These are phyloP conservation scores for Euwallacea similis DNA, from an alignment of 1,140 invertebrate species.

Conservation along the genomic window DNA sequence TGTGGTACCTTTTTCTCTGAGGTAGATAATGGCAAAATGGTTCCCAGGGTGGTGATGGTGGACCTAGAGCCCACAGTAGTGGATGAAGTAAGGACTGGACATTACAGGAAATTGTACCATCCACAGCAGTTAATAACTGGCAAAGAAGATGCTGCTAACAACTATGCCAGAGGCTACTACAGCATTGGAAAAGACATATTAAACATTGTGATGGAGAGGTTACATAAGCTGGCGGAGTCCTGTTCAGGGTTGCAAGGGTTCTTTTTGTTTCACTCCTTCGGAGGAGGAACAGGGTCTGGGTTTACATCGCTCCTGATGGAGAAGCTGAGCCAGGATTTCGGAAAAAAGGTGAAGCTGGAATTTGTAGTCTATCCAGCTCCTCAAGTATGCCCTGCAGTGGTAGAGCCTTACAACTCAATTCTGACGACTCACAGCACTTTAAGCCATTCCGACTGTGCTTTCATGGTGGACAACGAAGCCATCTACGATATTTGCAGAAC, in stretches of 20 bases:
- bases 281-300: not conserved
- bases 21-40: conserved; percentile 70
- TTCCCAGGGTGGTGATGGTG: conserved; percentile 76
- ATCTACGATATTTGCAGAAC: conserved; percentile 68
- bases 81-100: conserved; percentile 74
- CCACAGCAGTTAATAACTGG: conserved; percentile 76
- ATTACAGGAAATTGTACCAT: conserved; percentile 74
- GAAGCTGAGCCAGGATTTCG: not conserved
- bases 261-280: not conserved
- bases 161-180: conserved; percentile 84
- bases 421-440: conserved; percentile 73
- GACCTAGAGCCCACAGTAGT: conserved; percentile 78
- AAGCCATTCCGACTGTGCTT: conserved; percentile 80
- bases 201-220: conserved; percentile 55
- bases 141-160: conserved; percentile 86
- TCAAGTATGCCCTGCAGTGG: not conserved
- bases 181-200: conserved; percentile 67
- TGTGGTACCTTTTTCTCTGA: conserved; percentile 63
- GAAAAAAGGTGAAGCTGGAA: not conserved
- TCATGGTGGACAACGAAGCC: conserved; percentile 88
- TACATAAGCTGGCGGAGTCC: not conserved
- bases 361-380: not conserved
- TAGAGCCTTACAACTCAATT: not conserved
- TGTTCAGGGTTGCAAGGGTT: not conserved
- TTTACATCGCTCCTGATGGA: not conserved